phyloP scores from a whole-genome alignment of 2,113 vertebrate genomes.

The Junco hyemalis region DNA sequence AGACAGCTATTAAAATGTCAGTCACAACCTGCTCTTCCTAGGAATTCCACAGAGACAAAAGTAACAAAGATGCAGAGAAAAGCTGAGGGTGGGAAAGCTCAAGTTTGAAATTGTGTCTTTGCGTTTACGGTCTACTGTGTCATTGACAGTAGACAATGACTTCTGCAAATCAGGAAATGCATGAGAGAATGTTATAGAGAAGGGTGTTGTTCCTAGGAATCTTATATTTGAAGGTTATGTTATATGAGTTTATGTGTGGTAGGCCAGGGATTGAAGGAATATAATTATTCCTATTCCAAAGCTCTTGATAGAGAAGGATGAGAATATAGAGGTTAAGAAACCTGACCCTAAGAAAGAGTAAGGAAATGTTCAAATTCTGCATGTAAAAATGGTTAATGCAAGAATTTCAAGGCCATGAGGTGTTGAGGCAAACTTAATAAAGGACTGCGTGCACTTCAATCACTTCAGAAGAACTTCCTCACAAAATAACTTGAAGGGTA shows the following conservation, averaged over 20 bases:
- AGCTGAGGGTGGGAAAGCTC: accelerated
- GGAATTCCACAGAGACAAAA: background rate
- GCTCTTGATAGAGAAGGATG: background rate
- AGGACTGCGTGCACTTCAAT: background rate
- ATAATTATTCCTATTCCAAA: background rate
- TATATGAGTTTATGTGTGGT: background rate
- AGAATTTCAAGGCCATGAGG: background rate
- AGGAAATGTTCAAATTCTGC: background rate
- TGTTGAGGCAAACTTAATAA: background rate
- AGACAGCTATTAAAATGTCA: background rate
- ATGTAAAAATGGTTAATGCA: background rate
- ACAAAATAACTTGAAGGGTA: background rate
- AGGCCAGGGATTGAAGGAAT: background rate
- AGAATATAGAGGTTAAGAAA: background rate
- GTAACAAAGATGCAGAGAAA: background rate
- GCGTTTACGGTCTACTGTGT: background rate
- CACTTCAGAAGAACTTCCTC: background rate
- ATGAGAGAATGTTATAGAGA: background rate
- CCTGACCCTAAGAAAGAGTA: background rate
- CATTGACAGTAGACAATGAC: background rate
- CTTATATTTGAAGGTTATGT: background rate
- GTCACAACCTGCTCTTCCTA: background rate
- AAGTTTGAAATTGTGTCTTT: background rate
- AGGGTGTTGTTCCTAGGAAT: background rate
- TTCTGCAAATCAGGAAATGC: background rate